Evolutionary conservation across 2,888 invertebrate species (phyloP).

Genomic region (Leptinotarsa juncta): DNA sequence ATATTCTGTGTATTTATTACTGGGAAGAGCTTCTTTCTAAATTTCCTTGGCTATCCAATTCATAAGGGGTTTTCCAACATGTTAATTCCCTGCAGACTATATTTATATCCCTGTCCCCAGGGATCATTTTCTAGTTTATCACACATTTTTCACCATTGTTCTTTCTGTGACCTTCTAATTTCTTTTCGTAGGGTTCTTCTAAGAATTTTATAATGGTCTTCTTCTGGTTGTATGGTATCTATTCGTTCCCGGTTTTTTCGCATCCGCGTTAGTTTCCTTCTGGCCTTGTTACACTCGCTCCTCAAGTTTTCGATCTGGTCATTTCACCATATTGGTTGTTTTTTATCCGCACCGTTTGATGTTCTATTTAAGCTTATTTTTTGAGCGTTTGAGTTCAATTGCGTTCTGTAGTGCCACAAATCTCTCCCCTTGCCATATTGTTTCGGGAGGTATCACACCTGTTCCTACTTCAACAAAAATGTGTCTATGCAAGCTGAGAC

Average conservation of each 20-base stretch:
- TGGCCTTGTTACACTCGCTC: not conserved
- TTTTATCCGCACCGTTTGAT: not conserved
- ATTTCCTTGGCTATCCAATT: not conserved
- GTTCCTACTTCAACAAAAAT: not conserved
- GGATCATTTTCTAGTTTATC: not conserved
- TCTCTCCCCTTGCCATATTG: not conserved
- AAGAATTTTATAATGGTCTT: not conserved
- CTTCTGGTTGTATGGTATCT: not conserved
- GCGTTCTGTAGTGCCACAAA: not conserved
- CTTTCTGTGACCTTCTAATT: not conserved
- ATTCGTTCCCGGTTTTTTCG: not conserved
- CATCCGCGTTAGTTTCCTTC: not conserved
- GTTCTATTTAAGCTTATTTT: not conserved
- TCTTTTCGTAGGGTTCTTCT: not conserved
- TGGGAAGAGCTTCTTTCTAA: slow-evolving; percentile 6
- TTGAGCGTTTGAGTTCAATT: not conserved
- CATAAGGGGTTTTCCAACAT: slow-evolving; percentile 13
- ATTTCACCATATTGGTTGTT: slow-evolving; percentile 21
- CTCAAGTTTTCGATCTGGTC: not conserved
- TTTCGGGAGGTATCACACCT: no score
- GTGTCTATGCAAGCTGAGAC: not conserved
- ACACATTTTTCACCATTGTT: not conserved
- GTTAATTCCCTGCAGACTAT: slow-evolving; percentile 19
- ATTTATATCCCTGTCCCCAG: slow-evolving; percentile 26
- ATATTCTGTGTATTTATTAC: not conserved